Evolutionary conservation across 2,888 invertebrate species (phyloP).

Genomic region (Athalia circularis): DNA sequence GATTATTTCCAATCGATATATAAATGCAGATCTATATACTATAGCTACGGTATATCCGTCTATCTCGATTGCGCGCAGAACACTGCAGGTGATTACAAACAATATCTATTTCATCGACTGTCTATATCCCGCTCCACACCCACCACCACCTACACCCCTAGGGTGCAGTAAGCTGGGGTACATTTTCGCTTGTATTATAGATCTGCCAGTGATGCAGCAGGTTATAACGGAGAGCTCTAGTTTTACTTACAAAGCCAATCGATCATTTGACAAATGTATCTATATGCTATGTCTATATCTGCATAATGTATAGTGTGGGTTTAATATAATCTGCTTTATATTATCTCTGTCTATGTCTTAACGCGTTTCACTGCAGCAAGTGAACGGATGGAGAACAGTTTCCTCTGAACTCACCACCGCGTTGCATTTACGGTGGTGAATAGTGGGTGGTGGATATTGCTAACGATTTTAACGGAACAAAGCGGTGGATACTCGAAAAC

Average conservation of each 20-base stretch:
- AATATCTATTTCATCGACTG: neutral
- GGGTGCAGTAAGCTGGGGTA: no score
- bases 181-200: no score
- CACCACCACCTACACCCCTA: no score
- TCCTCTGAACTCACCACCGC: neutral
- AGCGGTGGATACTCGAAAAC: constrained; percentile 21
- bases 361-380: constrained; percentile 16
- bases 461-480: constrained; percentile 39
- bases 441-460: constrained; percentile 31
- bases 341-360: neutral
- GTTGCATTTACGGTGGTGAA: neutral
- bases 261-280: constrained; percentile 21
- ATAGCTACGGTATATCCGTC: no score
- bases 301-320: neutral
- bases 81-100: neutral
- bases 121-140: neutral
- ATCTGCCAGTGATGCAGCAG: neutral
- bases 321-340: neutral
- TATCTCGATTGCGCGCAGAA: neutral
- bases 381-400: neutral
- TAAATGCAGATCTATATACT: no score
- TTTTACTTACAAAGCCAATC: constrained; percentile 22
- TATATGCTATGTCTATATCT: neutral
- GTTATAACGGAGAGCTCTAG: neutral
- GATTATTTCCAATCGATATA: no score